Base-by-base conservation (phyloP, 2,888 invertebrate species). In the Nudaria mundana region DNA sequence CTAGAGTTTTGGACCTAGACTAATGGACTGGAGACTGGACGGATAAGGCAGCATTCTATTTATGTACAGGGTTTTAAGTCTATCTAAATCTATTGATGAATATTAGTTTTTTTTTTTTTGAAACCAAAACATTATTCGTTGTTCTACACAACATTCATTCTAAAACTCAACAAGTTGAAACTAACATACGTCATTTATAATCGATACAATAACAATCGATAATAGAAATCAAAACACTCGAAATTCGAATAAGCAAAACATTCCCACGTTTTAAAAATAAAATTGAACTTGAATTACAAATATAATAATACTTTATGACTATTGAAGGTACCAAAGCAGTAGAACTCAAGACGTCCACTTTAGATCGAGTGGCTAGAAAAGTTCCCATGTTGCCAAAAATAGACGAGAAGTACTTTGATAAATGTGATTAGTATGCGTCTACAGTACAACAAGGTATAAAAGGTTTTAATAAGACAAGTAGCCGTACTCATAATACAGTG, bases 351-450 rank as follows among this genome's bases (percentile, higher is more conserved):
- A 47, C 40, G 34, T 35, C 49, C 60, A 57, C 57, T 57, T 47
- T 44, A 40, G 44, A 15, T 63, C 47, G 49, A 71, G 71, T 70
- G 69, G 56, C 47, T 59, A 49, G 55, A 48, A 39, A 56, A 54
- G 50, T 68, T 71, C 71, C 62, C 71, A 71, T 63, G 71, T 60
- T 56, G 56, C 52, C 56, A 45, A 58, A 70, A 71, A 71, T 71
- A 71, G 66, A 57, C 34, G 40, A 46, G 55, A n/a, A 33, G 34
- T 24, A 37, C 29, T 42, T 34, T 43, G 30, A 38, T 43, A 38
- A 16, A 37, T 13, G 22, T 38, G 29, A 43, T 43, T 38, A 34
- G 30, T 43, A 38, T 18, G 11, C 25, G 5, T 37, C 18, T 30
- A 18, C 24, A 8, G 32, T 28, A 8, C 12, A 5, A 13, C 11